Evolutionary conservation across 2,888 invertebrate species (phyloP), one percentile per base, ranked within the genome.

Genomic region (Protonemura montana): DNA sequence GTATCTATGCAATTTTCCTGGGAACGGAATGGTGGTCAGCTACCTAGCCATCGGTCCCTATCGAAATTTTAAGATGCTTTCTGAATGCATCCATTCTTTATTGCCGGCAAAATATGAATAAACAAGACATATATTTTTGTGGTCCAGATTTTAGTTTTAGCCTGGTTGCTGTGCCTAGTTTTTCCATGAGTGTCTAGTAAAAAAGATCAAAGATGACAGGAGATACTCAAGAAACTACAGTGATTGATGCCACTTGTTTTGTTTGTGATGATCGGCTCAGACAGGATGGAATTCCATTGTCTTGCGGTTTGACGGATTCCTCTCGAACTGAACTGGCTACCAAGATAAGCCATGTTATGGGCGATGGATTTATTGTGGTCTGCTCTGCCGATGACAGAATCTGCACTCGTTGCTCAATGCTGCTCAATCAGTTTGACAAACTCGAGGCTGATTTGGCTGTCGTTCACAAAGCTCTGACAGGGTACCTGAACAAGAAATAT

Each of bases 281-380:
- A 2, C 90, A 89, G 86, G 90, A 90, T 86, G 89, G 90, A 10
- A 21, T 59, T 59, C 1, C 2, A 13, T 59, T 59, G 59, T 59
- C 59, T 59, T 7, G 59, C 21, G 59, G 59, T 7, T 21, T 3
- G 3, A 59, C 59, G 6, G 59, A 10, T 59, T 7, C 16, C 59
- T 91, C 92, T 16, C 90, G 91, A 85, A 92, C 92, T 85, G 91
- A 92, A 88, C 90, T 92, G 85, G 92, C 92, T 85, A 92, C 92
- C 88, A 92, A 92, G 90, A 91, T 92, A 88, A 92, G 92, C 0
- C 92, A 92, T 89, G 89, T 92, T 83, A 91, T 92, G 86, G 92
- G 92, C 35, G 92, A 92, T 89, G 91, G 91, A 10, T 92, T 92
- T 88, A 90, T 92, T 89, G 92, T 92, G 1, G 91, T 92, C 87